Percentiles rank a stretch among this genome's conserved stretches.
These are phyloP conservation scores for Teleiodes luculella DNA, from an alignment of 2,888 invertebrate species.

Conservation along the genomic window DNA sequence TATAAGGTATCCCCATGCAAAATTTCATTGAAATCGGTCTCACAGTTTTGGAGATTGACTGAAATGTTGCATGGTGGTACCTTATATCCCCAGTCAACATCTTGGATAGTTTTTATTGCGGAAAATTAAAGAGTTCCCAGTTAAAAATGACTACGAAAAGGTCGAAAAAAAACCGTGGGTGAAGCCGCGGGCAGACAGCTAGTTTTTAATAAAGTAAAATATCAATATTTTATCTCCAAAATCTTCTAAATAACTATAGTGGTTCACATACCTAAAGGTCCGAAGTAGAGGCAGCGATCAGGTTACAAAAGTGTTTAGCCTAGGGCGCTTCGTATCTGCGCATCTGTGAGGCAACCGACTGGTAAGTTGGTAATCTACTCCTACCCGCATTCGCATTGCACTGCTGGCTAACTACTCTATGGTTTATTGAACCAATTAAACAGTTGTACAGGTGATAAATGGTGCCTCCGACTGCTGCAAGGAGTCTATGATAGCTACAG, in stretches of 20 bases:
- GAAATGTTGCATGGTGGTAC: no score
- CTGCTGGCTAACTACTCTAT: background rate
- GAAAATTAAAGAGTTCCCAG: no score
- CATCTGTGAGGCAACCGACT: slow-evolving; percentile 10
- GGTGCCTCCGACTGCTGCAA: background rate
- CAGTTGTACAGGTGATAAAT: slow-evolving; percentile 5
- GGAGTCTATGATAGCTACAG: background rate
- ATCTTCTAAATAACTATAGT: background rate
- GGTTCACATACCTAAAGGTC: background rate
- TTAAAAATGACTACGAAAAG: no score
- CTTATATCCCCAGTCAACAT: no score
- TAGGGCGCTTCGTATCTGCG: slow-evolving; percentile 7
- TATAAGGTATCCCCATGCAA: no score
- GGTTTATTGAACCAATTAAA: slow-evolving; percentile 9
- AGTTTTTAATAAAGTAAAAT: no score
- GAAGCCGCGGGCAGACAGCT: no score
- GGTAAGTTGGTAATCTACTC: no score
- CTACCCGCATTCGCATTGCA: background rate
- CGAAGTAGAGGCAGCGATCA: slow-evolving; percentile 13
- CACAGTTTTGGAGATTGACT: no score
- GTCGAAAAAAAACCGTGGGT: no score
- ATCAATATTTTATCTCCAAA: background rate
- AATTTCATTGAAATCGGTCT: no score
- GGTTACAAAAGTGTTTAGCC: slow-evolving; percentile 19
- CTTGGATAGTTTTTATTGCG: no score